Evolutionary conservation across 2,888 invertebrate genomes (phyloP).

Genomic region (Cosmia pyralina): DNA sequence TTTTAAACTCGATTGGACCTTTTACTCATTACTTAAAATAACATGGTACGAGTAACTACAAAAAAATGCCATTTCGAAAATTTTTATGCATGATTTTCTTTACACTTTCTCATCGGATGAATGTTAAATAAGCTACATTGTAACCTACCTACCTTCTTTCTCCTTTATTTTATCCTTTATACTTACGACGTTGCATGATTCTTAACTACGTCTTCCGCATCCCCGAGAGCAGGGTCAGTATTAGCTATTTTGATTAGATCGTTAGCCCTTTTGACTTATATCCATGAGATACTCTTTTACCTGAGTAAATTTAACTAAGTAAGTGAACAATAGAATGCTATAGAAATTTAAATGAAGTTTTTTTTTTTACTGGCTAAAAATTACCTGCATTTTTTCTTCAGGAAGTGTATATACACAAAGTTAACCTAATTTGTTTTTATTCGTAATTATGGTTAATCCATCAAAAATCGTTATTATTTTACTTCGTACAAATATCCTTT

Average conservation of each 20-base stretch:
- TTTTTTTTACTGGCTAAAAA: background rate
- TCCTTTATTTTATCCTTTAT: background rate
- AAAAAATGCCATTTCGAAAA: no score
- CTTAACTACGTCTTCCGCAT: constrained; percentile 45
- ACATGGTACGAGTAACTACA: no score
- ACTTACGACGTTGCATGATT: constrained; percentile 27
- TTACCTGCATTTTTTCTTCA: background rate
- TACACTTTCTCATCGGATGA: background rate
- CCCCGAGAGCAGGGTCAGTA: constrained; percentile 38
- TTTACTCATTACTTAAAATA: no score
- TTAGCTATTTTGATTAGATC: constrained; percentile 54
- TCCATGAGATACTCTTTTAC: background rate
- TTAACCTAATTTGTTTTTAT: background rate
- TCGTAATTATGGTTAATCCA: no score
- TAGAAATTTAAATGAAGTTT: background rate
- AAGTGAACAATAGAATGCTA: background rate
- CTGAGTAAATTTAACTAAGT: background rate
- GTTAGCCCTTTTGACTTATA: constrained; percentile 34
- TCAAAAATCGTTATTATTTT: background rate
- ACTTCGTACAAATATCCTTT: background rate
- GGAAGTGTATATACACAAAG: background rate
- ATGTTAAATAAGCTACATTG: no score
- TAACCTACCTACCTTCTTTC: background rate
- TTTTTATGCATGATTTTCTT: no score
- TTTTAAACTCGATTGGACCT: no score